phyloP scores from a whole-genome alignment of 2,113 vertebrate genomes.

The Anhinga rufa region DNA sequence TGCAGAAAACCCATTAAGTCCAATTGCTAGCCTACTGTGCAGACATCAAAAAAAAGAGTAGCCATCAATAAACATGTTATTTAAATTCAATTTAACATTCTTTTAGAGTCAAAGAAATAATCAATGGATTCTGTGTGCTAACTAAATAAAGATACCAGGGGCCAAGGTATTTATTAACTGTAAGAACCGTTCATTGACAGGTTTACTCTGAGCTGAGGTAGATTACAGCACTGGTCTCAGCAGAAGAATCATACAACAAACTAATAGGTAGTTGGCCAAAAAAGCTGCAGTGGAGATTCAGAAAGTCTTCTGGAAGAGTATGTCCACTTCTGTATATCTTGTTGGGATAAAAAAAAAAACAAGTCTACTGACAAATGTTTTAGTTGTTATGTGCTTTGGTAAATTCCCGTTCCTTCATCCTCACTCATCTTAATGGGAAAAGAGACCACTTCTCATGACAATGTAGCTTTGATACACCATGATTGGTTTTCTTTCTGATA shows the following conservation, averaged over 20 bases:
- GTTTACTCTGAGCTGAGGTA: background rate
- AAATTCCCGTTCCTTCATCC: background rate
- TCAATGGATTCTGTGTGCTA: constrained; percentile 5
- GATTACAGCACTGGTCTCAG: background rate
- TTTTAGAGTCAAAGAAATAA: constrained; percentile 36
- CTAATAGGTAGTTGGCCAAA: background rate
- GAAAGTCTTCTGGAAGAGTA: background rate
- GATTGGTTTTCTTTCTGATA: background rate
- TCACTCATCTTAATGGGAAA: background rate
- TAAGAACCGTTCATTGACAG: background rate
- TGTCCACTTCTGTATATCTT: background rate
- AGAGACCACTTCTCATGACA: background rate
- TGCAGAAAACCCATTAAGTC: background rate
- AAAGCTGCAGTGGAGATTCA: background rate
- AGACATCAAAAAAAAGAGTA: background rate
- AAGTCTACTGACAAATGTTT: background rate
- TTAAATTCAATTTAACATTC: constrained; percentile 50
- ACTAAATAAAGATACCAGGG: constrained; percentile 25
- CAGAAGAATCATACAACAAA: background rate
- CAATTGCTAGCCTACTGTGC: background rate
- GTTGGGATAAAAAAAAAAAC: background rate
- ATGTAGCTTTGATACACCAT: background rate
- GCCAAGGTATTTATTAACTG: constrained; percentile 40
- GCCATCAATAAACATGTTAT: constrained; percentile 25
- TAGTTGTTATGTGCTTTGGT: background rate